These are phyloP conservation scores for Meteorus sp. DNA, from an alignment of 1,140 invertebrate genomes.

Conservation along the genomic window DNA sequence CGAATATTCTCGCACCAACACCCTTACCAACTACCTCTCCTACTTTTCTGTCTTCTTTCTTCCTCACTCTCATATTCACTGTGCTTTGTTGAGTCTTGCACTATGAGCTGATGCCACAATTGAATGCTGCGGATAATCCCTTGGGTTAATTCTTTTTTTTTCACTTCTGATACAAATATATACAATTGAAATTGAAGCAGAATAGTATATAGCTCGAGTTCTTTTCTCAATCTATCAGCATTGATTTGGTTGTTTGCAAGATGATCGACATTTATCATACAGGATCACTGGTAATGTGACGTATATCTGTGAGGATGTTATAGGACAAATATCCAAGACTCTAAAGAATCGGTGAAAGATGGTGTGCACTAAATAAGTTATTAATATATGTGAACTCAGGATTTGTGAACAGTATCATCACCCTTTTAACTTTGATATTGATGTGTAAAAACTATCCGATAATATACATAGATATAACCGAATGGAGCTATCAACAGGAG, in stretches of 20 bases:
- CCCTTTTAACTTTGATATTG: neutral
- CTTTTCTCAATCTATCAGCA: no score
- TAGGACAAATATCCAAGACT: no score
- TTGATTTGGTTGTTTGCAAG: no score
- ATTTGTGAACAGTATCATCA: no score
- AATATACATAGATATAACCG: neutral
- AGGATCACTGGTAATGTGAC: no score
- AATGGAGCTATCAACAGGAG: constrained; percentile 15
- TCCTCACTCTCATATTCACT: constrained; percentile 1
- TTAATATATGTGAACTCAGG: no score
- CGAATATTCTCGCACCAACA: constrained; percentile 45
- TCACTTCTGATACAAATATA: no score
- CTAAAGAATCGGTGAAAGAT: no score
- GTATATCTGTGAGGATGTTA: no score
- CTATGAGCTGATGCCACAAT: constrained; percentile 2
- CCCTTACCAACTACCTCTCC: constrained; percentile 13
- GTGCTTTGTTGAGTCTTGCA: neutral
- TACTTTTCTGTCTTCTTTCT: constrained; percentile 7
- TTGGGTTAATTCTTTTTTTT: constrained; percentile 13
- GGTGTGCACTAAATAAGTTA: no score
- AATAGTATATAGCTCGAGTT: no score
- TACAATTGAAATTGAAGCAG: neutral
- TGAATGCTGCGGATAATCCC: constrained; percentile 30
- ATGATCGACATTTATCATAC: no score
- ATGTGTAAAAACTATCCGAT: constrained; percentile 4